Evolutionary conservation across 1,140 invertebrate species (phyloP), one percentile per base, ranked within the genome.

Genomic region (Tetranychus urticae): DNA sequence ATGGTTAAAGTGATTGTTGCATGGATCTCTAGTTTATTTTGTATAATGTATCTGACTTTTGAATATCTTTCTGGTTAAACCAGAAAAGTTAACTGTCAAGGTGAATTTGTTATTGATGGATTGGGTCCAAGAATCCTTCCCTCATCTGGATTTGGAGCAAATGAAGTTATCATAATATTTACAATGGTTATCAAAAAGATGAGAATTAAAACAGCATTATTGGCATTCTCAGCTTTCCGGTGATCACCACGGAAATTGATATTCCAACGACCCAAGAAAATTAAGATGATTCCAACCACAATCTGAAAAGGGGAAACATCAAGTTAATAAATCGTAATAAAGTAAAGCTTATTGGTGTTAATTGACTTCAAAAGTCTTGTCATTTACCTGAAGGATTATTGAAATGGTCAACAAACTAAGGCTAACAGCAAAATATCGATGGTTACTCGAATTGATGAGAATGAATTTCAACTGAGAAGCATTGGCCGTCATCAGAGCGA

Each of bases 351-450:
- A 23, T 23, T 23, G 23, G 23, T 50, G 14, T 50, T 14, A 42
- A 6, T 42, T 42, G 39, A 42, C 10, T 6, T 12, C 31, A 50
- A 33, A 35, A 23, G n/a, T 56, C n/a, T 6, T 14, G 1, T 31
- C 34, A 55, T 60, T 67, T 73, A 89, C 86, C 83, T 91, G 87
- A 61, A 91, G 73, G 14, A 85, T 77, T 59, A 91, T 86, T 8
- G 86, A 89, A 33, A 84, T 76, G 36, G 80, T 81, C 63, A 91
- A 88, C 50, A 90, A 76, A 42, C 78, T 78, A 5, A 91, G 70
- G 77, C 88, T 68, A 2, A 67, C 63, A n/a, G 64, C 62, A 35
- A 66, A 68, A 59, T 68, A 68, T 50, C 47, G 45, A 56, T 68
- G 67, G 39, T 63, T 50, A 54, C 10, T 10, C 1, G 60, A 8